These are phyloP conservation scores for Chaunax sp. DNA, from an alignment of 2,797 vertebrate species.

Conservation along the genomic window DNA sequence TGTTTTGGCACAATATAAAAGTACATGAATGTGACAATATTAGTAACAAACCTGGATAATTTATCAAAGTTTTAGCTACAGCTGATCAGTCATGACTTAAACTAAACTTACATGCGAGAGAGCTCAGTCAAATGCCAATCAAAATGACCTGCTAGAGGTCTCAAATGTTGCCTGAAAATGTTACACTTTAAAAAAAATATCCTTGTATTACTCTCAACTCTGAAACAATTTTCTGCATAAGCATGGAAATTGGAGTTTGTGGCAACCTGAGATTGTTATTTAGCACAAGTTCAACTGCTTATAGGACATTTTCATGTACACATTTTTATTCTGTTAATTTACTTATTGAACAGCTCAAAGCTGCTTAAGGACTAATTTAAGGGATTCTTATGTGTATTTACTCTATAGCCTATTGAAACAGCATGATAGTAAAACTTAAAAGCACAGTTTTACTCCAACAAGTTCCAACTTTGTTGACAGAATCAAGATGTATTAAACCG, in stretches of 20 bases:
- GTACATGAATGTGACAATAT: conserved; percentile 11
- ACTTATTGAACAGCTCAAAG: too few relatives aligned
- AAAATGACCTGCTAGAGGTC: not conserved
- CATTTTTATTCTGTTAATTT: not conserved
- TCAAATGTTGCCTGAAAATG: not conserved
- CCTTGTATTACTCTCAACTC: not conserved
- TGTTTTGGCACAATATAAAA: conserved; percentile 19
- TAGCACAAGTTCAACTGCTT: not conserved
- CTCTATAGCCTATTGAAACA: not conserved
- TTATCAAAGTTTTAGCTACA: not conserved
- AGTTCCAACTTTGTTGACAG: not conserved
- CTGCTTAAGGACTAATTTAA: not conserved
- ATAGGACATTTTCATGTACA: not conserved
- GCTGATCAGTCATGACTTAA: conserved; percentile 5
- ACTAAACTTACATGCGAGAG: conserved; percentile 6
- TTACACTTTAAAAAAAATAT: not conserved
- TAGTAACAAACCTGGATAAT: not conserved
- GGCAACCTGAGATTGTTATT: conserved; percentile 3
- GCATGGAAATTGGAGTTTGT: not conserved
- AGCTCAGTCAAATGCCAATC: conserved; percentile 7
- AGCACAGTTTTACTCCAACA: not conserved
- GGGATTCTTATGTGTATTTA: not conserved
- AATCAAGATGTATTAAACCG: not conserved
- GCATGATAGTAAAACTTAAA: not conserved
- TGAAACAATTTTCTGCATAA: not conserved